Base-by-base conservation (phyloP, 2,113 vertebrate species). In the Mustela nigripes region DNA sequence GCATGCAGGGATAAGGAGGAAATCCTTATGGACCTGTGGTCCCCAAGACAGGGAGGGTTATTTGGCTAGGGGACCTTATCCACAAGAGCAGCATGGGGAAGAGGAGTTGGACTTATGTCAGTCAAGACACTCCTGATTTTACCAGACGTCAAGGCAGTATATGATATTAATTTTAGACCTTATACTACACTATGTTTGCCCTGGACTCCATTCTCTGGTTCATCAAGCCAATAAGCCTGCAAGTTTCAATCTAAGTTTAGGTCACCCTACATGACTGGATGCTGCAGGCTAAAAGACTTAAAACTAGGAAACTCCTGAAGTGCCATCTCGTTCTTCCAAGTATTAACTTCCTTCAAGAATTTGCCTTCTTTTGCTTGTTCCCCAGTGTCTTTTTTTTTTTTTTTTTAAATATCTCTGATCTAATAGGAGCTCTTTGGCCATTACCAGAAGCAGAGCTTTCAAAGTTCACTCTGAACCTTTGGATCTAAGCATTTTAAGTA, bases 391-490 rank as follows among this genome's bases (percentile, higher is more conserved):
- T 86, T 65, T 87, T 74, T 39, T 63, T 53, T 62, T 62, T 63
- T 0, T 62, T 7, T 62, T 62, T 63, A 0, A 71, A 73, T 67
- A 63, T 82, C 65, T 53, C 2, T 56, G 62, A 62, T 73, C 36
- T 84, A 63, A 91, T 12, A 83, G 86, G 28, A 39, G 22, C 28
- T 97, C 31, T 9, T 48, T 84, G 87, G 56, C 48, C 53, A 95
- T 63, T 76, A 91, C 24, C n/a, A 63, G 50, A 96, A 79, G 87
- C 42, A 92, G 79, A 81, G 71, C 36, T 22, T 76, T 91, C 65
- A 28, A 96, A 79, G 31, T 82, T 93, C 42, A 93, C 87, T 93
- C 74, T 86, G 78, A 90, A 56, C 81, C 58, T 92, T 92, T 67
- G 48, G n/a, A 45, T 71, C 5, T 31, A 82, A 73, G 39, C 48